Conservation (phyloP, 2,113 vertebrate genomes). For the Hirundichthys speculiger region DNA sequence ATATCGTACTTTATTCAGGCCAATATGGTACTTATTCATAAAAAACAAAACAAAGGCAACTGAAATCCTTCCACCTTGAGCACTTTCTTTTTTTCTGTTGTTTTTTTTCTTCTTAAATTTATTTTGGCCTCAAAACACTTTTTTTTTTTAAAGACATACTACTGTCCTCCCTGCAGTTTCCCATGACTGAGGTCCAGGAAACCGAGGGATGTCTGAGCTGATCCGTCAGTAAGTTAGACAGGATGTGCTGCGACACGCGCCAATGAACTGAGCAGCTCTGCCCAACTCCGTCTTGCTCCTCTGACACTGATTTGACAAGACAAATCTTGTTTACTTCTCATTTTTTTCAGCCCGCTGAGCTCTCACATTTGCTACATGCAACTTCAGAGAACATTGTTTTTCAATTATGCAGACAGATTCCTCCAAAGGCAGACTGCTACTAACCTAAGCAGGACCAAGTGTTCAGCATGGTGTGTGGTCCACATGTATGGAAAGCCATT, state of each 20-base stretch:
- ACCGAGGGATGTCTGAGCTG: constrained; percentile 27
- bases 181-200: constrained; percentile 18
- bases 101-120: no score
- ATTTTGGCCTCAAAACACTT: neutral
- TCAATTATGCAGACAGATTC: constrained; percentile 21
- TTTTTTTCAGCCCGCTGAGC: constrained; percentile 19
- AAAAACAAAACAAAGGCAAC: no score
- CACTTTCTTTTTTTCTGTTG: no score
- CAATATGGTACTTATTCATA: no score
- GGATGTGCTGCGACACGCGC: constrained; percentile 33
- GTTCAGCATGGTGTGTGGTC: constrained; percentile 44
- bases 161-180: constrained; percentile 3
- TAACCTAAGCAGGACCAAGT: constrained; percentile 41
- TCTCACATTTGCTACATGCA: neutral
- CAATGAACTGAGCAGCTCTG: constrained; percentile 49
- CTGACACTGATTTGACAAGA: constrained; percentile 44
- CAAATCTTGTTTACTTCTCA: constrained; percentile 46
- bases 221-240: constrained; percentile 49
- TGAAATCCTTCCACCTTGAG: no score
- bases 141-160: neutral
- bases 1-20: no score
- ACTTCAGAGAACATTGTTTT: constrained; percentile 24
- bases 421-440: constrained; percentile 4
- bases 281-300: constrained; percentile 1
- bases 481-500: neutral